These are phyloP conservation scores for Acrocephalus kingi DNA, from an alignment of 2,113 vertebrate species.

Conservation along the genomic window DNA sequence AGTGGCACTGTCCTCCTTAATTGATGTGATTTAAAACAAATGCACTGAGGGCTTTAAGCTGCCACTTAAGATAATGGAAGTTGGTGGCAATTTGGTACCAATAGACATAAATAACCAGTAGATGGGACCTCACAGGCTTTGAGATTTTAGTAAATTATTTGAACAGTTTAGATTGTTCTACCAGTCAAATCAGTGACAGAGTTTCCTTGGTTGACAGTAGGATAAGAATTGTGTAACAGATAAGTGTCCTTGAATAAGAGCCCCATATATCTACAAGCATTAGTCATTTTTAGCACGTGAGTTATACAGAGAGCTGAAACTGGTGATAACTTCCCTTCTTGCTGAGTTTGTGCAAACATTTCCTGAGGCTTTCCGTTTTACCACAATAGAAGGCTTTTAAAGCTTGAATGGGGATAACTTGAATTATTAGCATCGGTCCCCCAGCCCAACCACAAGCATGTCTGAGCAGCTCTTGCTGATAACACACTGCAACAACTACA, in stretches of 20 bases:
- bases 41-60: neutral
- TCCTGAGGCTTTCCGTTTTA: slow-evolving; percentile 49
- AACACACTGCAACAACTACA: neutral
- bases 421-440: slow-evolving; percentile 44
- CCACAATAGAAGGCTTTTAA: slow-evolving; percentile 49
- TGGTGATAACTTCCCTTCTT: slow-evolving; percentile 21
- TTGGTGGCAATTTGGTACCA: neutral
- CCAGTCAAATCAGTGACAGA: neutral
- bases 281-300: neutral
- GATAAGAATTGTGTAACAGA: neutral
- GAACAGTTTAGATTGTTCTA: neutral
- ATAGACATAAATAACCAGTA: neutral
- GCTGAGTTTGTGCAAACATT: slow-evolving; percentile 42
- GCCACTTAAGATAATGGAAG: neutral
- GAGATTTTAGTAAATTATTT: neutral
- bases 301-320: neutral
- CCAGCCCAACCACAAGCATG: slow-evolving; percentile 55
- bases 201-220: neutral
- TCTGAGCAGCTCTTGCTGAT: slow-evolving; percentile 43
- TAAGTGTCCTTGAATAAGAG: neutral
- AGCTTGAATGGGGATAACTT: slow-evolving; percentile 40
- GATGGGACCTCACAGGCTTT: neutral
- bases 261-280: neutral
- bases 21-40: neutral
- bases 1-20: neutral